phyloP scores from a whole-genome alignment of 2,797 vertebrate genomes.

The Xenops minutus region DNA sequence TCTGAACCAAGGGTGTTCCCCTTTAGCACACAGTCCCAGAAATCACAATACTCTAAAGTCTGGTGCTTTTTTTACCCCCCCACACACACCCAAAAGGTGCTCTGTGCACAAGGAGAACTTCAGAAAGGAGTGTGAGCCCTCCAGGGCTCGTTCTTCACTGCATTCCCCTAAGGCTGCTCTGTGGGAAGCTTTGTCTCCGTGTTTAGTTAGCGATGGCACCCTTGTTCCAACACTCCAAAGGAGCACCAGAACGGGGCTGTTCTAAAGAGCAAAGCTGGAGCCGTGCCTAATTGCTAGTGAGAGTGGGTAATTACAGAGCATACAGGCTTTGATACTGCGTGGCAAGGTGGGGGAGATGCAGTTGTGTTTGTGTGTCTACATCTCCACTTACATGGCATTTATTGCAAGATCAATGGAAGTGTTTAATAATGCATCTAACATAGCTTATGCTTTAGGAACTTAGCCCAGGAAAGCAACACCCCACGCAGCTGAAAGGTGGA shows the following conservation, averaged over 20 bases:
- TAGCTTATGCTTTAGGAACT: not conserved
- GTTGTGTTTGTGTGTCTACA: not conserved
- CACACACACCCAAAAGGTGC: not conserved
- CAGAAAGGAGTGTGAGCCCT: not conserved
- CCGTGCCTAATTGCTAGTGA: not conserved
- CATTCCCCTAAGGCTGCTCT: not conserved
- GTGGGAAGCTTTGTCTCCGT: slow-evolving; percentile 8
- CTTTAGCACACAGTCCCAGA: not conserved
- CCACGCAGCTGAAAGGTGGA: not conserved
- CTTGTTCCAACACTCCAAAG: not conserved
- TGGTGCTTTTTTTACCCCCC: not conserved
- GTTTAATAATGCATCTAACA: slow-evolving; percentile 14
- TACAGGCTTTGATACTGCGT: slow-evolving; percentile 23
- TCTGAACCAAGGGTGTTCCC: not conserved
- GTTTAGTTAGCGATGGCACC: slow-evolving; percentile 24
- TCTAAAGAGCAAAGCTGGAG: slow-evolving; percentile 9
- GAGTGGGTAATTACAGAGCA: slow-evolving; percentile 27
- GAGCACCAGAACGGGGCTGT: slow-evolving; percentile 5
- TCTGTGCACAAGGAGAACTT: not conserved
- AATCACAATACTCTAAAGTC: not conserved
- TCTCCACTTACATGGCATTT: not conserved
- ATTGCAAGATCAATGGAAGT: slow-evolving; percentile 11
- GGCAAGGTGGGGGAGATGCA: not conserved
- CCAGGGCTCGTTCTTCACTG: not conserved
- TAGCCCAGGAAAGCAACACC: not conserved